Conservation (phyloP, 2,888 invertebrate species). For the Synanthedon andrenaeformis region DNA sequence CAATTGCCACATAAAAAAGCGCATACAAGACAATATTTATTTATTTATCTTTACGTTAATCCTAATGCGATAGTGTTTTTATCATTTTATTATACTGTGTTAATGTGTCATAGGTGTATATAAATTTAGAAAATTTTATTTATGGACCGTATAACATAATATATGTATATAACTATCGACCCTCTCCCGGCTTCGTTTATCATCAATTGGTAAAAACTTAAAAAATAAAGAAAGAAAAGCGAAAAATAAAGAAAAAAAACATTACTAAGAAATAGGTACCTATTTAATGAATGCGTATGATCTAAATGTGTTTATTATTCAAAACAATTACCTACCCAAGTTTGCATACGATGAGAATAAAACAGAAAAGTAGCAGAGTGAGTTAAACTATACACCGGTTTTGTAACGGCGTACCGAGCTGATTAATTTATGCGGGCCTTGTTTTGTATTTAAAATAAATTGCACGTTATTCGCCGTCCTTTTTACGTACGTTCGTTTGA, state of each 20-base stretch:
- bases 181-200: no score
- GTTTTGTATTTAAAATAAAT: neutral
- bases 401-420: neutral
- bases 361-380: neutral
- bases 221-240: no score
- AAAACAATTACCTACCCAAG: neutral
- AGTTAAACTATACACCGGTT: neutral
- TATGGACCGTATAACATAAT: no score
- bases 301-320: neutral
- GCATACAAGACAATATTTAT: neutral
- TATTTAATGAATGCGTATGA: neutral
- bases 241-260: no score
- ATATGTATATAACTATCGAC: no score
- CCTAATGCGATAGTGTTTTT: no score
- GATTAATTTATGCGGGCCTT: neutral
- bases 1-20: neutral
- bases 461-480: neutral
- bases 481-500: slow-evolving; percentile 17
- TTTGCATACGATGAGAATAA: neutral
- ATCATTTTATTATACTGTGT: no score
- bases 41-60: no score
- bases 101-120: no score
- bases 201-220: no score
- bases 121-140: no score
- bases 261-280: no score